Evolutionary conservation across 2,888 invertebrate species (phyloP).

Genomic region (Phortica magna): DNA sequence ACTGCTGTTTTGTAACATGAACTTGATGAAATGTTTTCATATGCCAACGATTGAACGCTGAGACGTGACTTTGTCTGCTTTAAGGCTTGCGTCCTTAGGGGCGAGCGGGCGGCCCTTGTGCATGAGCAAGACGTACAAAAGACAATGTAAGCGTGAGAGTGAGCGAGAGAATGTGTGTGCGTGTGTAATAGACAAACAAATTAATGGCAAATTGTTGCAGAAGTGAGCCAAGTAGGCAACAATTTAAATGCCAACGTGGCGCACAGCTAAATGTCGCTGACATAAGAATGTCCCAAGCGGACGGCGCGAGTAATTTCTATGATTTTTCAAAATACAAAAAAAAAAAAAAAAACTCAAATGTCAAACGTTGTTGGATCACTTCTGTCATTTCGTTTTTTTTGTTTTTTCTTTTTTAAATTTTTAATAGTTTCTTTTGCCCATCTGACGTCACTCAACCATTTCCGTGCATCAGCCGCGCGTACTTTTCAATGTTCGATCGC

Average conservation of each 20-base stretch:
- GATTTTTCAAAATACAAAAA: neutral
- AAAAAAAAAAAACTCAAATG: no score
- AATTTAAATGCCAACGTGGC: no score
- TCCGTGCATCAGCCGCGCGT: neutral
- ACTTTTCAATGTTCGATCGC: neutral
- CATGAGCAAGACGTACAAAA: no score
- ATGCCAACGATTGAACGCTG: neutral
- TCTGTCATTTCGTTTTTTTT: neutral
- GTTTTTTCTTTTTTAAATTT: neutral
- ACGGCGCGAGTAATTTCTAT: neutral
- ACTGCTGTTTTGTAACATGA: neutral
- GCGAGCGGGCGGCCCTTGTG: no score
- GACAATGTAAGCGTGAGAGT: neutral
- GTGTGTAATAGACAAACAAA: conserved; percentile 13
- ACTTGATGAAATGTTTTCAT: neutral
- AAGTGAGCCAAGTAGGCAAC: no score
- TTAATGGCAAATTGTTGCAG: conserved; percentile 19
- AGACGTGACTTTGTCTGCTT: conserved; percentile 23
- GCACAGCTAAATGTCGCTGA: no score
- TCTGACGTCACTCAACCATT: conserved; percentile 20
- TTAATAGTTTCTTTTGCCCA: neutral
- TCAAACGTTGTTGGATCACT: neutral
- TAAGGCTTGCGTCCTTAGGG: neutral
- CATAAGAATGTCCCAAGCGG: no score
- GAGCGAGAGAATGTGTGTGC: neutral